phyloP scores from a whole-genome alignment of 1,140 invertebrate species.

The Muscidifurax raptorellus region DNA sequence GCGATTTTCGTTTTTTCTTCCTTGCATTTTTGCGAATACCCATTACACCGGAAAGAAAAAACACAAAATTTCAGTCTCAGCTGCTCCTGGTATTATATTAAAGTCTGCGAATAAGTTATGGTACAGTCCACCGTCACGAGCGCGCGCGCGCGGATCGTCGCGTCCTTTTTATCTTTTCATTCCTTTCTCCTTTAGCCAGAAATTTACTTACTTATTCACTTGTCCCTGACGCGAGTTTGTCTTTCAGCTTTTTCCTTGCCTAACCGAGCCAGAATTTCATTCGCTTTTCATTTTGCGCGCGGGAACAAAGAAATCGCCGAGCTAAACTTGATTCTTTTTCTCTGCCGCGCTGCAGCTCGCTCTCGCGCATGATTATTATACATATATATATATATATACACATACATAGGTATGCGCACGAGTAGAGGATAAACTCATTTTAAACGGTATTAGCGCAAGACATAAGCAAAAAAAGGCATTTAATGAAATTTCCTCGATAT shows the following conservation, averaged over 20 bases:
- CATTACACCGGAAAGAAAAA: neutral
- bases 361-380: neutral
- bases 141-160: neutral
- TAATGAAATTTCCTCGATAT: too few species aligned
- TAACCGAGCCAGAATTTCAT: constrained; percentile 44
- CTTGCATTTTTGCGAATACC: too few species aligned
- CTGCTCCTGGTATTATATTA: neutral
- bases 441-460: too few species aligned
- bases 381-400: neutral
- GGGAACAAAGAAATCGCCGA: constrained; percentile 40
- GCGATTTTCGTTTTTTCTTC: too few species aligned
- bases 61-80: neutral
- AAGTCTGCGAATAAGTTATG: constrained; percentile 25
- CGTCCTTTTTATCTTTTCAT: constrained; percentile 28
- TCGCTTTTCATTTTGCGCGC: constrained; percentile 43
- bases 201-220: constrained; percentile 49
- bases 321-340: constrained; percentile 25
- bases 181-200: neutral
- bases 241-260: constrained; percentile 27
- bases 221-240: constrained; percentile 31
- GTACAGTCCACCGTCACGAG: neutral
- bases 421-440: too few species aligned
- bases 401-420: too few species aligned
- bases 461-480: too few species aligned
- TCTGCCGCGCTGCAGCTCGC: neutral